Percentiles rank a stretch among this genome's conserved stretches.
These are phyloP conservation scores for Apis florea DNA, from an alignment of 1,140 invertebrate genomes.

Conservation along the genomic window DNA sequence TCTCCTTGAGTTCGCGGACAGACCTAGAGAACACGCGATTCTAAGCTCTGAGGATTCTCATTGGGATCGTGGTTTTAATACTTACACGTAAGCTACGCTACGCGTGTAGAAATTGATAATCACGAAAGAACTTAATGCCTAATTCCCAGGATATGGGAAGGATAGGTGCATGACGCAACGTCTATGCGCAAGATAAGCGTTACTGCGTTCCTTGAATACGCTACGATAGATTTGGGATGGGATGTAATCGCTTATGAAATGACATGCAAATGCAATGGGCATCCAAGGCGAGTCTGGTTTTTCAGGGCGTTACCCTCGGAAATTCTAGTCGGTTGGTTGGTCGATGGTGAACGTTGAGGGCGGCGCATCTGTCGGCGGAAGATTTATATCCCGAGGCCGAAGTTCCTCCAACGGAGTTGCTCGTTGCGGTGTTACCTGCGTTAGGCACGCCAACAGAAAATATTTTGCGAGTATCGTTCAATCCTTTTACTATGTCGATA, in stretches of 20 bases:
- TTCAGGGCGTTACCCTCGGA: conserved; percentile 73
- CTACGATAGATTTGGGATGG: conserved; percentile 8
- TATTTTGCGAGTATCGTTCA: conserved; percentile 41
- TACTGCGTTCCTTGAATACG: neutral
- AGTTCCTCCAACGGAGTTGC: conserved; percentile 56
- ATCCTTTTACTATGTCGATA: neutral
- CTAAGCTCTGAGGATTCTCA: neutral
- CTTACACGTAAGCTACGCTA: no score
- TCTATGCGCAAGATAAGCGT: neutral
- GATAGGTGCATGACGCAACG: neutral
- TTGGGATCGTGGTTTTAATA: neutral
- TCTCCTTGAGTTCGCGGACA: conserved; percentile 53
- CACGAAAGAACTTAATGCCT: no score
- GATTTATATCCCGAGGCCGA: conserved; percentile 74
- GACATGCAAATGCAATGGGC: conserved; percentile 72
- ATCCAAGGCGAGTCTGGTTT: conserved; percentile 64
- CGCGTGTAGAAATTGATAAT: neutral
- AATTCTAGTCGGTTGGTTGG: conserved; percentile 74
- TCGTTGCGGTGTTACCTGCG: conserved; percentile 47
- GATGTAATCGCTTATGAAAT: conserved; percentile 65
- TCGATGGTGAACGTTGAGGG: conserved; percentile 70
- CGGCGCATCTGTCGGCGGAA: conserved; percentile 75
- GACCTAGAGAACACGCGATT: conserved; percentile 67
- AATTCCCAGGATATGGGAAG: neutral
- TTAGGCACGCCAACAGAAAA: conserved; percentile 49